Conservation (phyloP, 2,113 vertebrate genomes). For the Eubucco bourcierii region DNA sequence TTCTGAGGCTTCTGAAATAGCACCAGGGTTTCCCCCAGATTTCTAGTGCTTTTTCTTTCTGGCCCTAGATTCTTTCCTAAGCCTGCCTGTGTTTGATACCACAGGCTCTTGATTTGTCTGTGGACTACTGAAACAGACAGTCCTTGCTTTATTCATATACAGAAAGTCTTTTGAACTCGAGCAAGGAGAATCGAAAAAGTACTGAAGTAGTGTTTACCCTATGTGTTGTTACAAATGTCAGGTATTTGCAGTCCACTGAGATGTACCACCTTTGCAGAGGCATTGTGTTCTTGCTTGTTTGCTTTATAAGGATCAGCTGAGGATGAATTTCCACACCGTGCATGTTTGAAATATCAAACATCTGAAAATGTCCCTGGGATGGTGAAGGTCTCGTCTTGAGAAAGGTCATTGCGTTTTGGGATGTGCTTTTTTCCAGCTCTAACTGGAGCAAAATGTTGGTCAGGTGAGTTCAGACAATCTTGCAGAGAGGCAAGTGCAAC, state of each 20-base stretch:
- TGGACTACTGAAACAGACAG: neutral
- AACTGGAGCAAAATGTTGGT: neutral
- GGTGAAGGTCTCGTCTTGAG: neutral
- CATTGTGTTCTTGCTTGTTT: neutral
- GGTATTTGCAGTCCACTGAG: neutral
- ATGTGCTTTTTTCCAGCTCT: neutral
- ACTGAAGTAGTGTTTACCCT: neutral
- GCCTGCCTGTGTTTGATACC: neutral
- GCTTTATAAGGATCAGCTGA: neutral
- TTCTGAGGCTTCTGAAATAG: neutral
- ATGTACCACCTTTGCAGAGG: neutral
- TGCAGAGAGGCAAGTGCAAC: neutral
- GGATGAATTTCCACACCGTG: neutral
- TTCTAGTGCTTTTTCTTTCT: accelerated
- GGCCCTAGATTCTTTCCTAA: neutral
- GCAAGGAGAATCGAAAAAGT: neutral
- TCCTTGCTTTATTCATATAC: neutral
- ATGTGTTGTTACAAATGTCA: neutral
- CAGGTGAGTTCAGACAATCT: neutral
- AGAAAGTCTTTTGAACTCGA: neutral
- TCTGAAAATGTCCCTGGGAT: neutral
- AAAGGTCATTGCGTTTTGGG: neutral
- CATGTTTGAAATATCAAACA: neutral
- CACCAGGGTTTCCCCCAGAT: neutral
- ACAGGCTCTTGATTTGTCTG: neutral